Percentiles rank a stretch among this genome's conserved stretches.
Evolutionary conservation across 2,797 vertebrate genomes (phyloP).

Genomic region (Allobates femoralis): DNA sequence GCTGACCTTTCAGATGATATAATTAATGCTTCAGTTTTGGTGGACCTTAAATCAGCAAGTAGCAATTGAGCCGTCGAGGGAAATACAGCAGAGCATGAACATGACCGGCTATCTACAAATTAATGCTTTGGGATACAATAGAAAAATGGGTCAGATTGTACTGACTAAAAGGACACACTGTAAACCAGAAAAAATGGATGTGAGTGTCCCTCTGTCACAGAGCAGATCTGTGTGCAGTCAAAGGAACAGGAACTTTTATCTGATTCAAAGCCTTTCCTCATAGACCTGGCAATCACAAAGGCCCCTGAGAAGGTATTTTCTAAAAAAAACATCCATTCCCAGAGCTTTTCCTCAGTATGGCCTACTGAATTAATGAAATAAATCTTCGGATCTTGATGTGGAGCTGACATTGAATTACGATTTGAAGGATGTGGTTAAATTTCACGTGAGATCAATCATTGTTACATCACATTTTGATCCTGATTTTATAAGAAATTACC

Average conservation of each 20-base stretch:
- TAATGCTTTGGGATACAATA: not conserved
- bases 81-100: not conserved
- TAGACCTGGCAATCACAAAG: constrained; percentile 27
- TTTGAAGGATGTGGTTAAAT: not conserved
- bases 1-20: not conserved
- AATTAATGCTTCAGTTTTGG: not conserved
- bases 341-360: not conserved
- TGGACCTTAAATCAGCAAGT: not conserved
- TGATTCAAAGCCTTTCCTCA: constrained; percentile 5
- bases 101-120: not conserved
- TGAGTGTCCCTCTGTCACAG: constrained; percentile 24
- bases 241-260: not conserved
- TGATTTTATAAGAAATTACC: constrained; percentile 41
- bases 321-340: constrained; percentile 1
- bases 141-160: constrained; percentile 1
- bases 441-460: not conserved
- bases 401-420: constrained; percentile 4
- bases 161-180: constrained; percentile 3
- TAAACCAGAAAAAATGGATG: constrained; percentile 18
- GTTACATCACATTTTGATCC: constrained; percentile 14
- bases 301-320: not conserved
- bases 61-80: not conserved
- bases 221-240: not conserved
- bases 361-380: constrained; percentile 24
- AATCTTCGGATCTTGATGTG: constrained; percentile 10